phyloP scores from a whole-genome alignment of 92 coral and sea anemone genomes.

The Parazoanthus darwini region DNA sequence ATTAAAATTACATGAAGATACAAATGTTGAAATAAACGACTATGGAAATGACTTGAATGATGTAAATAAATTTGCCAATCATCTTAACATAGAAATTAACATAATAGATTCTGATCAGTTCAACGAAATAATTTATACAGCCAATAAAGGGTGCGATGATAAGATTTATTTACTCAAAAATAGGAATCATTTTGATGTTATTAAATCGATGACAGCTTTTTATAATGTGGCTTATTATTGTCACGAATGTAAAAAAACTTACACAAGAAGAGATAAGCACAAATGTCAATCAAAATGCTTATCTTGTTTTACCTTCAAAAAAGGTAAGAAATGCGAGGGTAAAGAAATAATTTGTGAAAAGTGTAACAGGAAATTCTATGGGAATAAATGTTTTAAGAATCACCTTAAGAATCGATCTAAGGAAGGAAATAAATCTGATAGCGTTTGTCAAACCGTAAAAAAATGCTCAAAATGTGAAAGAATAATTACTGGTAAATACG shows the following conservation, averaged over 20 bases:
- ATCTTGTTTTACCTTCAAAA: neutral
- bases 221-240: conserved; percentile 19
- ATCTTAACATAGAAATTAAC: conserved; percentile 11
- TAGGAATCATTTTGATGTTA: conserved; percentile 40
- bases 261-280: conserved; percentile 23
- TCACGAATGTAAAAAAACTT: conserved; percentile 40
- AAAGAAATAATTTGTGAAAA: conserved; percentile 6
- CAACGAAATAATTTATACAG: conserved; percentile 29
- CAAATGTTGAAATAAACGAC: conserved; percentile 36
- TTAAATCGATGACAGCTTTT: conserved; percentile 30
- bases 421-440: neutral
- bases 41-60: conserved; percentile 21
- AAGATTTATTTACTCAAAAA: conserved; percentile 10
- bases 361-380: neutral
- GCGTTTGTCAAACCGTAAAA: neutral
- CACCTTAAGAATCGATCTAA: neutral
- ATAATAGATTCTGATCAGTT: conserved; percentile 24
- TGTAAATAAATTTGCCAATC: conserved; percentile 21
- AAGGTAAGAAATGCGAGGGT: conserved; percentile 8
- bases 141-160: neutral
- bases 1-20: conserved; percentile 27
- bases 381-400: conserved; percentile 23
- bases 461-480: conserved; percentile 27
- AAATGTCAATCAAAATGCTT: conserved; percentile 26
- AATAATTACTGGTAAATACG: neutral